Evolutionary conservation across 2,888 invertebrate genomes (phyloP).

Genomic region (Drosophila bunnanda): DNA sequence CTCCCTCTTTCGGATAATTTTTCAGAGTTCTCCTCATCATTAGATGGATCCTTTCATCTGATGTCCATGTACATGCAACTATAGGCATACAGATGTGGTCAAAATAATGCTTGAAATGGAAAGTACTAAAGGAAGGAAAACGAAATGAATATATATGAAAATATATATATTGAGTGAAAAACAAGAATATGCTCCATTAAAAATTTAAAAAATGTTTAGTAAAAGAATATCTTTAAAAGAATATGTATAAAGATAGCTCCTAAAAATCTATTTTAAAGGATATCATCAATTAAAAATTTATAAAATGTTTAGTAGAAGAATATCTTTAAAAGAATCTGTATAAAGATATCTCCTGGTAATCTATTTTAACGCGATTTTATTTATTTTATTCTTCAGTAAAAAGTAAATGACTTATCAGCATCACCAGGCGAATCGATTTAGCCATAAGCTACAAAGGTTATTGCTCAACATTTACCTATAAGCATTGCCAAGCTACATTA

Average conservation of each 20-base stretch:
- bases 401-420: not conserved
- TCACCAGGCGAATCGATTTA: not conserved
- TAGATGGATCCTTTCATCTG: conserved; percentile 13
- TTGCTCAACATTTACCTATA: not conserved
- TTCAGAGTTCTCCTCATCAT: conserved; percentile 15
- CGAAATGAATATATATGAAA: not conserved
- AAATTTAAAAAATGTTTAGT: too few species aligned
- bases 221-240: too few species aligned
- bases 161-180: too few species aligned
- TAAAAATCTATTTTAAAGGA: too few species aligned
- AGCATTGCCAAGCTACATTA: not conserved
- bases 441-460: not conserved
- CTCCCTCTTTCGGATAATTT: conserved; percentile 20
- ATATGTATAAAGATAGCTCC: too few species aligned
- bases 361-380: not conserved
- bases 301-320: too few species aligned
- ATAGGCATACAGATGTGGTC: not conserved
- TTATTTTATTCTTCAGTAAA: not conserved
- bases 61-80: not conserved
- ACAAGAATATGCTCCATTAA: too few species aligned
- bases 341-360: not conserved
- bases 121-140: not conserved
- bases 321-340: too few species aligned
- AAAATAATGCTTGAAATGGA: conserved; percentile 5
- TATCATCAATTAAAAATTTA: too few species aligned